Evolutionary conservation across 1,140 invertebrate species (phyloP).

Genomic region (Sitodiplosis mosellana): DNA sequence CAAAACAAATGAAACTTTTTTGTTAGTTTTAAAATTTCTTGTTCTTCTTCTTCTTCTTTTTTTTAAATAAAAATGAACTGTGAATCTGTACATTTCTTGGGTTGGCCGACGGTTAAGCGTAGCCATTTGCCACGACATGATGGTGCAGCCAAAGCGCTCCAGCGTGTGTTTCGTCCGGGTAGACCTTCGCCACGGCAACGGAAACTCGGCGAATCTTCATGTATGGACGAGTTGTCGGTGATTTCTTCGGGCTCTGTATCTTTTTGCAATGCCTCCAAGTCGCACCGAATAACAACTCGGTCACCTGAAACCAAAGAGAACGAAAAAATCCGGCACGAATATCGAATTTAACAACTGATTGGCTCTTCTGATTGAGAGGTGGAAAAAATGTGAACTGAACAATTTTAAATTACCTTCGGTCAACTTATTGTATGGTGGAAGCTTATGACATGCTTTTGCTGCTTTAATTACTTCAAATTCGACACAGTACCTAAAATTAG

Average conservation of each 20-base stretch:
- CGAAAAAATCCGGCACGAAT: constrained; percentile 2
- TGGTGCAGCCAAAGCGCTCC: constrained; percentile 52
- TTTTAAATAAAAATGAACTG: constrained; percentile 47
- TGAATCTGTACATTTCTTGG: constrained; percentile 34
- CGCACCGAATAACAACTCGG: constrained; percentile 54
- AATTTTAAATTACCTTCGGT: constrained; percentile 42
- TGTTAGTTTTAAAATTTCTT: too few relatives aligned
- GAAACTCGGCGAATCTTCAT: constrained; percentile 27
- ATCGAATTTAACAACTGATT: background rate
- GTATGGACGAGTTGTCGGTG: constrained; percentile 5
- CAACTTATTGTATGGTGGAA: constrained; percentile 44
- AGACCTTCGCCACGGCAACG: constrained; percentile 61
- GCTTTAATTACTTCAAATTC: constrained; percentile 64
- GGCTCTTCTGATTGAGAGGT: too few relatives aligned
- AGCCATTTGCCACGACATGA: constrained; percentile 73
- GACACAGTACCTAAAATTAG: constrained; percentile 50
- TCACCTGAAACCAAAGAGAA: constrained; percentile 32
- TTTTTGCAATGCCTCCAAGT: constrained; percentile 51
- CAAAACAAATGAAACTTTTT: too few relatives aligned
- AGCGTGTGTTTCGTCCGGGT: constrained; percentile 48
- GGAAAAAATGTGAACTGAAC: too few relatives aligned
- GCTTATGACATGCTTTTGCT: constrained; percentile 57
- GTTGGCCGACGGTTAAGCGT: constrained; percentile 37
- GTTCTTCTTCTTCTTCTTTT: background rate
- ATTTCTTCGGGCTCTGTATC: constrained; percentile 12